Evolutionary conservation across 2,888 invertebrate genomes (phyloP), one percentile per base, ranked within the genome.

Genomic region (Aphidoletes aphidimyza): DNA sequence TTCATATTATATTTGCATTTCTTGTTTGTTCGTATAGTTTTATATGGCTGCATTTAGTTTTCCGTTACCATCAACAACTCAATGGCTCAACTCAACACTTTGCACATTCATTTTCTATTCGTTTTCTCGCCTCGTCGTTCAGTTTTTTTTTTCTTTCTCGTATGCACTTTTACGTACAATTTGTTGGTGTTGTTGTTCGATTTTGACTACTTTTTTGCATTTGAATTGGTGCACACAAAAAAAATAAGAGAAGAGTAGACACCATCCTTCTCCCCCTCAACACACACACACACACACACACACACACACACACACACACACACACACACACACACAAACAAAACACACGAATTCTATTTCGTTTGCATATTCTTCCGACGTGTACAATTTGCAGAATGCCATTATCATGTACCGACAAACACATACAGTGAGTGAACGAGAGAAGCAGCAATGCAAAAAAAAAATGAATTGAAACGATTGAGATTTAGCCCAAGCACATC

Each of bases 11-110:
- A 69, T 69, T 69, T 69, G 69, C 69, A 69, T 69, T 69, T 69
- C 69, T 69, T 69, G 69, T 69, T 69, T 69, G 14, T 69, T 69
- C 69, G 69, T 69, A 69, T 30, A n/a, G 34, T 69, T 69, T 69
- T 69, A 30, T 34, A 3, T 26, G 34, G 30, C n/a, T n/a, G 69
- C 69, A 30, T 69, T 69, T 69, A 69, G 69, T 26, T 69, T 69
- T 69, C 69, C 69, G 69, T 69, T 69, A 30, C 34, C 30, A 69
- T 69, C 30, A 69, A 69, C 69, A 69, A 69, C 69, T 69, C 69
- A 69, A 69, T 69, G 30, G 69, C 34, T 69, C 69, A 69, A 69
- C 34, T 69, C 69, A 69, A 69, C 69, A 17, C 30, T 30, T 54
- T 26, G 1, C 54, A 22, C n/a, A 54, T 54, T 54, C 69, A 26